Percentiles rank a stretch among this genome's conserved stretches.
phyloP scores from a whole-genome alignment of 2,113 vertebrate species.

The Lucifuga dentata region DNA sequence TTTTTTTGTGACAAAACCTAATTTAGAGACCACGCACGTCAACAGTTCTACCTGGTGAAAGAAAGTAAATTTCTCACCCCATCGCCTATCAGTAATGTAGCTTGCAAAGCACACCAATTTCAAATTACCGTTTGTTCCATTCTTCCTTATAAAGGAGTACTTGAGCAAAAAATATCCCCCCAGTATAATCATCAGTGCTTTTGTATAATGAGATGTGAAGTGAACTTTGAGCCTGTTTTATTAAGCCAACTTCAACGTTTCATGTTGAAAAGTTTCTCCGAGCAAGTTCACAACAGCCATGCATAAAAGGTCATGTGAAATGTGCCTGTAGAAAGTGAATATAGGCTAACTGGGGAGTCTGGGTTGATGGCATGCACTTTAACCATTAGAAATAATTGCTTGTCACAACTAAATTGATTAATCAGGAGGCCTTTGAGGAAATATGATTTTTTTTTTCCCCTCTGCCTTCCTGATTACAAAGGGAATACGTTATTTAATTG shows the following conservation, averaged over 20 bases:
- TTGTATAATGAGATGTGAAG: conserved; percentile 15
- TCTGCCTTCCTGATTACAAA: conserved; percentile 42
- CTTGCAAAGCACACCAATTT: too few relatives aligned
- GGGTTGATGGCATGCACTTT: conserved; percentile 60
- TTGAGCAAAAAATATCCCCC: background rate
- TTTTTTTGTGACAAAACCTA: too few relatives aligned
- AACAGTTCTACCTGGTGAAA: too few relatives aligned
- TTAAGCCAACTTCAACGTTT: conserved; percentile 42
- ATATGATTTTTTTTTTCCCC: conserved; percentile 15
- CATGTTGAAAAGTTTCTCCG: conserved; percentile 27
- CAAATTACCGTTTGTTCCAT: too few relatives aligned
- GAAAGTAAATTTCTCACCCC: too few relatives aligned
- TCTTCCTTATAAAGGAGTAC: too few relatives aligned
- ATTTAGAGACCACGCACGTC: too few relatives aligned
- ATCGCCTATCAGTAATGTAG: too few relatives aligned
- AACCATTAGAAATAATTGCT: conserved; percentile 61
- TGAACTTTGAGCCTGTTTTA: conserved; percentile 12
- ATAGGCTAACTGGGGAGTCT: conserved; percentile 51
- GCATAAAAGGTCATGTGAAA: conserved; percentile 33
- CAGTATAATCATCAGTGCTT: background rate
- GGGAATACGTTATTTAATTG: conserved; percentile 29
- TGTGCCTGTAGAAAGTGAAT: conserved; percentile 30
- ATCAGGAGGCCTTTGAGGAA: conserved; percentile 47
- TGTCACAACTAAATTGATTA: conserved; percentile 58
- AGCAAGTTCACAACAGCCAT: conserved; percentile 17